Evolutionary conservation across 1,140 invertebrate species (phyloP).

Genomic region (Drosophila grimshawi): DNA sequence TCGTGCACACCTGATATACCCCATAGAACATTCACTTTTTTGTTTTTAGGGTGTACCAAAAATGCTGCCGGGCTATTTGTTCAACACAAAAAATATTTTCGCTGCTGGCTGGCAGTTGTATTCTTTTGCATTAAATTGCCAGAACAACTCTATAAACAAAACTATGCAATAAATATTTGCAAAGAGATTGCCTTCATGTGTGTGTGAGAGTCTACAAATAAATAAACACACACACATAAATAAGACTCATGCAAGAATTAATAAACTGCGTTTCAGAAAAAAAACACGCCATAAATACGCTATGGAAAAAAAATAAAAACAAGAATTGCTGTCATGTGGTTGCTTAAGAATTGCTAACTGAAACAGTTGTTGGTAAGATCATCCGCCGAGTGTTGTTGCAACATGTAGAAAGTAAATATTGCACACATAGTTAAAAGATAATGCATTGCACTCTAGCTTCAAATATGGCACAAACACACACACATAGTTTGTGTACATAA

Average conservation of each 20-base stretch:
- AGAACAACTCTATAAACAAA: conserved; percentile 56
- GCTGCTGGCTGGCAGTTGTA: neutral
- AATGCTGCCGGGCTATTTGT: conserved; percentile 21
- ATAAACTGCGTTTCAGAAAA: conserved; percentile 49
- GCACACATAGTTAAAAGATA: conserved; percentile 5
- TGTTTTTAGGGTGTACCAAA: neutral
- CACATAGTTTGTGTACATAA: too few relatives aligned
- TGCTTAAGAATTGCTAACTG: conserved; percentile 39
- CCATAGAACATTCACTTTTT: too few relatives aligned
- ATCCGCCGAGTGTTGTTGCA: conserved; percentile 17
- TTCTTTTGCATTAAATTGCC: conserved; percentile 23
- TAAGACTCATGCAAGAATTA: conserved; percentile 31
- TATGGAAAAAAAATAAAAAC: conserved; percentile 6
- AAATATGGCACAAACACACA: conserved; percentile 5
- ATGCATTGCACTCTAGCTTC: conserved; percentile 6
- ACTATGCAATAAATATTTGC: conserved; percentile 52
- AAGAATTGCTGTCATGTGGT: conserved; percentile 39
- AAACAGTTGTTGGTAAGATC: conserved; percentile 41
- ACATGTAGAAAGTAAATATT: conserved; percentile 8
- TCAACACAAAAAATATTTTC: conserved; percentile 27
- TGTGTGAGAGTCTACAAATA: conserved; percentile 2
- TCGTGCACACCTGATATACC: neutral
- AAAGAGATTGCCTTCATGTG: conserved; percentile 9
- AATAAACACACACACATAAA: neutral
- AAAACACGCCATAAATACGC: conserved; percentile 13